phyloP scores from a whole-genome alignment of 30 jellyfish, hydroid and myxozoan genomes.

The Pelagia noctiluca region DNA sequence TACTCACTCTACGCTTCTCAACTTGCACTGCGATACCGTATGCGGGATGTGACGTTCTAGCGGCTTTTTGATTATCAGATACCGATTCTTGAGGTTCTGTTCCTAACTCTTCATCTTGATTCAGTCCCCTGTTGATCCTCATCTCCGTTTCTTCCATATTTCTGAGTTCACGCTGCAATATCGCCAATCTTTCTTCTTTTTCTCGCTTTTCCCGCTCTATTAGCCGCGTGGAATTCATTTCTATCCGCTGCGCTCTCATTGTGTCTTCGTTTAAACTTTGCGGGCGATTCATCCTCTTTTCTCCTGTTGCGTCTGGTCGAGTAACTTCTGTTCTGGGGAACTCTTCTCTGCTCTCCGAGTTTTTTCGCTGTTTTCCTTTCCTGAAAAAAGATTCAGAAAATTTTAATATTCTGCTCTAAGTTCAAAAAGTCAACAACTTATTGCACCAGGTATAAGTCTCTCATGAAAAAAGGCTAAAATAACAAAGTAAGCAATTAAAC shows the following conservation, averaged over 20 bases:
- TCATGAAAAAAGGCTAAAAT: not conserved
- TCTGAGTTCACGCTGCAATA: slow-evolving; percentile 35
- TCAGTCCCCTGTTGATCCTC: not conserved
- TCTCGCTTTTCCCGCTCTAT: slow-evolving; percentile 55
- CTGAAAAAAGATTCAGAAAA: slow-evolving; percentile 8
- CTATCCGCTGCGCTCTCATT: slow-evolving; percentile 9
- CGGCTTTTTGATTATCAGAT: not conserved
- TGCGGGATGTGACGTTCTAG: not conserved
- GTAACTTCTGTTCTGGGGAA: too few species aligned
- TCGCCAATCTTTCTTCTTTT: slow-evolving; percentile 51
- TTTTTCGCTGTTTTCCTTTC: slow-evolving; percentile 46
- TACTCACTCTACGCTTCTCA: not conserved
- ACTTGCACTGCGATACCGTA: not conserved
- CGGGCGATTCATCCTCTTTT: slow-evolving; percentile 61
- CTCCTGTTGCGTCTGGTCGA: too few species aligned
- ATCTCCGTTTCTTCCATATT: slow-evolving; percentile 37
- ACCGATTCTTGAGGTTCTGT: not conserved
- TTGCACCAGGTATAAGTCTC: not conserved
- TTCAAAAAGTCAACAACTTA: too few species aligned
- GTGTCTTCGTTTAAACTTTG: slow-evolving; percentile 69
- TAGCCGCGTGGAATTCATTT: slow-evolving; percentile 27
- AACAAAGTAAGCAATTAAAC: not conserved
- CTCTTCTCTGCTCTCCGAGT: slow-evolving; percentile 50
- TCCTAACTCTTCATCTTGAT: not conserved
- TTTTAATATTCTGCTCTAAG: not conserved